These are phyloP conservation scores for Danio albolineatus DNA, from an alignment of 2,797 vertebrate species.

Conservation along the genomic window DNA sequence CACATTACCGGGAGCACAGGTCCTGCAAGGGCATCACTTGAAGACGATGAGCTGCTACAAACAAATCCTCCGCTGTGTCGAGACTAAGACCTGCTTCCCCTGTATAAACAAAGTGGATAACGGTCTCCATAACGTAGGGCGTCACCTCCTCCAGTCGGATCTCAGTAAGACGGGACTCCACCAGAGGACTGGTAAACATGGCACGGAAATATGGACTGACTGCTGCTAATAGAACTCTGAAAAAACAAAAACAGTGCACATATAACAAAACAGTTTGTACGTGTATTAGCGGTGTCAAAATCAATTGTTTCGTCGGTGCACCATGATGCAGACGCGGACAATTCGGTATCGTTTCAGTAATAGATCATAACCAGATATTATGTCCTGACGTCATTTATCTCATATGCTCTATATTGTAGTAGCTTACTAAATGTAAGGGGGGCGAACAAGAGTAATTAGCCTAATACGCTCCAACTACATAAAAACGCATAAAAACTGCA, in stretches of 20 bases:
- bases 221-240: constrained; percentile 83
- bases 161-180: constrained; percentile 83
- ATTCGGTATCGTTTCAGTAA: too few relatives aligned
- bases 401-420: too few relatives aligned
- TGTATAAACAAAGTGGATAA: constrained; percentile 85
- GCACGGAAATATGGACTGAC: constrained; percentile 86
- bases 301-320: too few relatives aligned
- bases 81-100: constrained; percentile 80
- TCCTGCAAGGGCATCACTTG: constrained; percentile 85
- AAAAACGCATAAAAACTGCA: too few relatives aligned
- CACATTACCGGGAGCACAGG: constrained; percentile 82
- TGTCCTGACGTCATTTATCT: too few relatives aligned
- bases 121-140: constrained; percentile 80
- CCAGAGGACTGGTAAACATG: constrained; percentile 86
- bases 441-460: too few relatives aligned
- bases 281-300: too few relatives aligned
- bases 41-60: constrained; percentile 84
- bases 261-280: background rate
- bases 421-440: too few relatives aligned
- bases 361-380: too few relatives aligned
- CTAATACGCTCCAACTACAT: too few relatives aligned
- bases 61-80: constrained; percentile 84
- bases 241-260: background rate
- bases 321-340: too few relatives aligned
- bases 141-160: constrained; percentile 85